Evolutionary conservation across 2,113 vertebrate species (phyloP), one percentile per base, ranked within the genome.

Genomic region (Halichoeres trimaculatus): DNA sequence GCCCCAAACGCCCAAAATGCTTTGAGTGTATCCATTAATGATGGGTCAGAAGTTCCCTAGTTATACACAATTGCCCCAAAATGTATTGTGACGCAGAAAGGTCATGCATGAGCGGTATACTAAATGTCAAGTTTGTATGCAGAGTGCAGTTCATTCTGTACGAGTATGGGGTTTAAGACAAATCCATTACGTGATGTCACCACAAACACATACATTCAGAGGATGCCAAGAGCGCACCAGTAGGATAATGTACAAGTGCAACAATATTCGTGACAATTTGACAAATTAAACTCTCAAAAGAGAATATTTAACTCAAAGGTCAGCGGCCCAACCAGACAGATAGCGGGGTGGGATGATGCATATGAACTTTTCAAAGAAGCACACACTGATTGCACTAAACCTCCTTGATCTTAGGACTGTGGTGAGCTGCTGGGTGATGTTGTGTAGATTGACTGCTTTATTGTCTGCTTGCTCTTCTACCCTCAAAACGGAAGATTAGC

Each of bases 401-500:
- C 41, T n/a, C 41, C 16, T 14, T 43, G 41, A 17, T 45, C 43
- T 45, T 17, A 16, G 43, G 43, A 17, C 14, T 45, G 43, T 4
- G 3, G 43, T 45, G 16, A 45, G 54, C 59, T 51, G 26, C 23
- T 40, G 43, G 4, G 23, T 41, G 52, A 17, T 30, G 51, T 19
- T 70, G 68, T 78, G 64, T 20, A 53, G 55, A 68, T 58, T 70
- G 73, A 34, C 36, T 30, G 52, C 34, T 64, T 64, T 65, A 51
- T 71, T 70, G 65, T 70, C 38, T 74, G 53, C 34, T n/a, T 22
- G 35, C 53, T 63, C 60, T 60, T 19, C 47, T 61, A 20, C 53
- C 20, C 30, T 36, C 24, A 66, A 23, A 70, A 68, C 24, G 75
- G 76, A 83, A 59, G 80, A 83, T 74, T 65, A 85, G 64, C 24